Percentiles rank a stretch among this genome's conserved stretches.
These are phyloP conservation scores for Aleiodes testaceus DNA, from an alignment of 2,888 invertebrate genomes.

Conservation along the genomic window DNA sequence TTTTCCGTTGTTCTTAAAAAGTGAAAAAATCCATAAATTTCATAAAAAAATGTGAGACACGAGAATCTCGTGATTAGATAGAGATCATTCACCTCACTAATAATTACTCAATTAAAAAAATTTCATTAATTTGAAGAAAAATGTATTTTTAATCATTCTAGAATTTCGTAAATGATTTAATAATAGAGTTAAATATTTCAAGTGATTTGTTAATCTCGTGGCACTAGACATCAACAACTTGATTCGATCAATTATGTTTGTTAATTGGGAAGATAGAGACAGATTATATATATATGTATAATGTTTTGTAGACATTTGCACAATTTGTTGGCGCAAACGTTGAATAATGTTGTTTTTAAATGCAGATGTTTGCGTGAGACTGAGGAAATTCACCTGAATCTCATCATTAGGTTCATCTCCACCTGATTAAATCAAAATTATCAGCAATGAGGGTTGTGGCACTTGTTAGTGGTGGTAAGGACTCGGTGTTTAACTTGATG, in stretches of 20 bases:
- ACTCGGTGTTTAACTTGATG: constrained; percentile 99
- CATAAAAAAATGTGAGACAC: constrained; percentile 36
- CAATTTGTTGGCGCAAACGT: constrained; percentile 18
- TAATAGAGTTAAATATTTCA: constrained; percentile 1
- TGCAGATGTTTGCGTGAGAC: constrained; percentile 65
- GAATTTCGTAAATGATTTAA: neutral
- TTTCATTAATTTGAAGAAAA: too few species aligned
- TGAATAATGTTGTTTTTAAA: constrained; percentile 48
- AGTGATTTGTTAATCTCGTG: constrained; percentile 45
- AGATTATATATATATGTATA: constrained; percentile 18
- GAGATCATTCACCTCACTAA: too few species aligned
- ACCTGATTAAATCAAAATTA: constrained; percentile 41
- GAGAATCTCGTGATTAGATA: neutral
- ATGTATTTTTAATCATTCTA: too few species aligned
- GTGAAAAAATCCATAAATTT: constrained; percentile 37
- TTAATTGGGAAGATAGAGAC: neutral
- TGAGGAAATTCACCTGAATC: constrained; percentile 49
- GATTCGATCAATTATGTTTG: neutral
- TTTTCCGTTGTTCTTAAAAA: constrained; percentile 41
- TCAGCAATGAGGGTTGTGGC: constrained; percentile 88
- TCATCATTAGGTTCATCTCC: constrained; percentile 51
- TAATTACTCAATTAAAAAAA: too few species aligned
- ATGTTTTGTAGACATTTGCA: constrained; percentile 29
- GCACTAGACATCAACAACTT: neutral
- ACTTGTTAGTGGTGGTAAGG: constrained; percentile 97